A percentile compares a stretch with the other conserved stretches of the same genome.
Conservation (phyloP, 92 coral and sea anemone genomes). For the Epizoanthus stellaris region DNA sequence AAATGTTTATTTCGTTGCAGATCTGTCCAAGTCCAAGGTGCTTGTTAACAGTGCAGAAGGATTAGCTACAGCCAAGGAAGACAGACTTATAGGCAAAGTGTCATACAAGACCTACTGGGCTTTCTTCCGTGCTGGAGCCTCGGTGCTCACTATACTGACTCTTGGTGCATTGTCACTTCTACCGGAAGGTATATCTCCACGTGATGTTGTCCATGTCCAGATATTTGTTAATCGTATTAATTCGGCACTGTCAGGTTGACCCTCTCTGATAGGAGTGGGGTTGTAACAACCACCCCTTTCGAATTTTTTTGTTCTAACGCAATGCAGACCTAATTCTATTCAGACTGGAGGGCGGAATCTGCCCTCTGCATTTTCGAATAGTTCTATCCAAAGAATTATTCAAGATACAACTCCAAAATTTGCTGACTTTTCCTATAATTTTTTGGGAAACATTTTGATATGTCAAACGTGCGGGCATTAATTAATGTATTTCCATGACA, state of each 20-base stretch:
- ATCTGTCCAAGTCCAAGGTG: conserved; percentile 24
- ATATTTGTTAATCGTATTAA: neutral
- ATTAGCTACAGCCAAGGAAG: conserved; percentile 24
- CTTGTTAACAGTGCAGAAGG: conserved; percentile 16
- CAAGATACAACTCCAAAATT: too few relatives aligned
- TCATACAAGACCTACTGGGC: conserved; percentile 46
- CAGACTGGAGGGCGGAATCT: too few relatives aligned
- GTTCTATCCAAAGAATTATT: too few relatives aligned
- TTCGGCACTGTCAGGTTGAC: neutral
- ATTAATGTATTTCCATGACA: too few relatives aligned
- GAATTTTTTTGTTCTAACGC: too few relatives aligned
- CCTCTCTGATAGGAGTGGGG: neutral
- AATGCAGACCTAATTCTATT: too few relatives aligned
- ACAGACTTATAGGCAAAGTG: conserved; percentile 40
- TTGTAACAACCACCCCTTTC: too few relatives aligned
- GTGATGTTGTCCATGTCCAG: neutral
- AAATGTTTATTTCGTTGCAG: neutral
- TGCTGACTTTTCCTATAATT: too few relatives aligned
- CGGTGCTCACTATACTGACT: neutral
- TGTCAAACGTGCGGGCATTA: too few relatives aligned
- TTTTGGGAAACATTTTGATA: too few relatives aligned
- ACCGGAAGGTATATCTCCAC: conserved; percentile 37
- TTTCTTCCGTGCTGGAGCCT: conserved; percentile 51
- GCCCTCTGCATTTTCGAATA: too few relatives aligned
- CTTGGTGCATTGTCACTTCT: conserved; percentile 27